phyloP scores from a whole-genome alignment of 2,113 vertebrate genomes.

The Sprattus sprattus region DNA sequence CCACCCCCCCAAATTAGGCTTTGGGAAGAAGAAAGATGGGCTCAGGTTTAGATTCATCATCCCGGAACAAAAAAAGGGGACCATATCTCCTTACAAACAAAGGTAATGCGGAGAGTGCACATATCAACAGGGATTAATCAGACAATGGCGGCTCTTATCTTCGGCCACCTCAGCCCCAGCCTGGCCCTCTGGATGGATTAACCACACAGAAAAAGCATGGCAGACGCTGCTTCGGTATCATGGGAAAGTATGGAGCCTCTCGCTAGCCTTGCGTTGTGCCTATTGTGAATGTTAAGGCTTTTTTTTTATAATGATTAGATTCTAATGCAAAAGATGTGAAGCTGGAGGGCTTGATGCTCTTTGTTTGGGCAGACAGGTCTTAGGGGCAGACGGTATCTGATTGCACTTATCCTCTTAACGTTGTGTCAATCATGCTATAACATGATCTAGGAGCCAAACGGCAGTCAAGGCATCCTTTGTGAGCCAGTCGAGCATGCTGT shows the following conservation, averaged over 20 bases:
- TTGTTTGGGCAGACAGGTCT: constrained; percentile 12
- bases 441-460: constrained; percentile 5
- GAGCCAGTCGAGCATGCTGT: background rate
- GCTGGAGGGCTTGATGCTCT: constrained; percentile 5
- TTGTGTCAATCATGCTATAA: background rate
- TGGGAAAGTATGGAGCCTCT: background rate
- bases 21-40: background rate
- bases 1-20: background rate
- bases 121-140: constrained; percentile 18
- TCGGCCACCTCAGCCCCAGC: background rate
- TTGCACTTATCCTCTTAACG: constrained; percentile 11
- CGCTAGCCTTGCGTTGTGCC: background rate
- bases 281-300: background rate
- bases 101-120: background rate
- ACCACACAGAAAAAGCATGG: background rate
- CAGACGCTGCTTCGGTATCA: constrained; percentile 9
- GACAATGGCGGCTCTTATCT: constrained; percentile 7
- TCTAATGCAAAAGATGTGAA: constrained; percentile 10
- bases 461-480: constrained; percentile 13
- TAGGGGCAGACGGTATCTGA: background rate
- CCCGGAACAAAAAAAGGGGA: background rate
- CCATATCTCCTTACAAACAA: constrained; percentile 5
- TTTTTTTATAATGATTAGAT: background rate
- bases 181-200: constrained; percentile 4
- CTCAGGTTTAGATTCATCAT: background rate